These are phyloP conservation scores for Drosophila sordidula DNA, from an alignment of 2,888 invertebrate genomes.

Conservation along the genomic window DNA sequence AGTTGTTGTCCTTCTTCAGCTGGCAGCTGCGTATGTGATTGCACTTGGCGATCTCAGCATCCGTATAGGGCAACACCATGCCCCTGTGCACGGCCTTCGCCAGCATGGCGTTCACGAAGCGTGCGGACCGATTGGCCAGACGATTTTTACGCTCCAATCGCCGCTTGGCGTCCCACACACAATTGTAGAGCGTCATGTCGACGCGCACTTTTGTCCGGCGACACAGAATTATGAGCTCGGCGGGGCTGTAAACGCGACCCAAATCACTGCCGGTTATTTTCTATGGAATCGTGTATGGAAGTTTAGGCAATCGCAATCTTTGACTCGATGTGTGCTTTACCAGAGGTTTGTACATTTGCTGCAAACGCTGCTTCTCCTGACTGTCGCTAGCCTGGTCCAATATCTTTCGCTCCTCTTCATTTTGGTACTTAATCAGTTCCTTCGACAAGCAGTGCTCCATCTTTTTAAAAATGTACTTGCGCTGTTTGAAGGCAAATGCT, in stretches of 20 bases:
- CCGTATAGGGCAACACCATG: not conserved
- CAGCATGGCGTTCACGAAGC: not conserved
- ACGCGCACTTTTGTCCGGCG: not conserved
- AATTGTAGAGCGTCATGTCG: constrained; percentile 9
- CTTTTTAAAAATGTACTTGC: not conserved
- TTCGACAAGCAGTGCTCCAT: not conserved
- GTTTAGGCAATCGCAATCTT: not conserved
- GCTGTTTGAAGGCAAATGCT: not conserved
- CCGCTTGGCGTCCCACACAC: constrained; percentile 10
- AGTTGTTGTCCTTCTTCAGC: constrained; percentile 6
- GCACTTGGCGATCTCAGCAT: not conserved
- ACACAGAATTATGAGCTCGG: constrained; percentile 2
- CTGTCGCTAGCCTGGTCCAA: not conserved
- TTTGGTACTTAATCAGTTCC: not conserved
- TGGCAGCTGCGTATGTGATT: not conserved
- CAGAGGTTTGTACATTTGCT: not conserved
- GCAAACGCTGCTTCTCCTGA: not conserved
- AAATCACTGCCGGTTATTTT: not conserved
- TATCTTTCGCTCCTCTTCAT: not conserved
- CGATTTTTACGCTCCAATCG: not conserved
- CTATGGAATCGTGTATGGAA: not conserved
- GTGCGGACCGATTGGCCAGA: not conserved
- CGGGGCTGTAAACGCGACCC: not conserved
- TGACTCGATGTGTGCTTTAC: not conserved
- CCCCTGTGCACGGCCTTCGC: not conserved